Base-by-base conservation (phyloP, 2,113 vertebrate species). In the Loxodonta africana region DNA sequence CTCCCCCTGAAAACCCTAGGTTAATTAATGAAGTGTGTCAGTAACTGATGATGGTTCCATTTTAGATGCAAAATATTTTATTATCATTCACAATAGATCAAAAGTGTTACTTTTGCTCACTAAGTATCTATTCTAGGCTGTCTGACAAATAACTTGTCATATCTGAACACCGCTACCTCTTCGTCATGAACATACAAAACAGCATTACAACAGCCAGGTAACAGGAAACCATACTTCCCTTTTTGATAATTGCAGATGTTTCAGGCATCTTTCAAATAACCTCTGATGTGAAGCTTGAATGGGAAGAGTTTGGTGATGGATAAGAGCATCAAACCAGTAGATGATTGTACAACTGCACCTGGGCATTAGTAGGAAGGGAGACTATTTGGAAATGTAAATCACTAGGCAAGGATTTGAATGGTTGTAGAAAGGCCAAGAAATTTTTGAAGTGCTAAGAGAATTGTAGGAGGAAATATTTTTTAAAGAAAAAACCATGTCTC, bases 211-310 rank as follows among this genome's bases (percentile, higher is more conserved):
- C 1, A 74, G 53, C 9, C 21, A 83, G n/a, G 46, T 71, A 71
- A 67, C 21, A 91, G 62, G 88, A 91, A 86, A 73, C 71, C 18
- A 7, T 21, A 11, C 23, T 82, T 30, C 25, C 44, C 11, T 93
- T 63, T 91, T 69, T 88, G 78, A 14, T 53, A 91, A 30, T 95
- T 91, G 6, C 33, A 90, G n/a, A 48, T 88, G 48, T 80, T 94
- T 92, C 18, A 20, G 62, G 17, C 1, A 48, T 74, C 44, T 96
- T 84, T 91, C 71, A 95, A 92, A 91, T 76, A 73, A 73, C 15
- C 23, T 87, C 21, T 87, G 37, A 67, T 89, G 9, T 3, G 67
- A 21, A 63, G 25, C 10, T 80, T 92, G 23, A 30, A 60, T 2
- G 20, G 14, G 1, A 77, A 8, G 1, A 88, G 18, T 87, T 91